A percentile compares a stretch with the other conserved stretches of the same genome.
Evolutionary conservation across 2,888 invertebrate genomes (phyloP).

Genomic region (Teleiodes luculella): DNA sequence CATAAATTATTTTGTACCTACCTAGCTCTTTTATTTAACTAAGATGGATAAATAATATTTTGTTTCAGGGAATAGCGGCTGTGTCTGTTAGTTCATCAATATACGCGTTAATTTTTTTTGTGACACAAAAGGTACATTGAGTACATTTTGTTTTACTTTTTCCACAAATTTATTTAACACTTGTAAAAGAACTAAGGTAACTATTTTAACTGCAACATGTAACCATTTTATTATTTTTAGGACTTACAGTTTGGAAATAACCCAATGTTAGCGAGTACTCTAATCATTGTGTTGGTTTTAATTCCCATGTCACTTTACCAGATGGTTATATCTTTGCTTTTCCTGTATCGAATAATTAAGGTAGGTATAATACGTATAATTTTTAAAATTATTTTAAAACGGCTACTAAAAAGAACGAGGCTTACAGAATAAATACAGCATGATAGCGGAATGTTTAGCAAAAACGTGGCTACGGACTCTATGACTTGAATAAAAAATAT

Average conservation of each 20-base stretch:
- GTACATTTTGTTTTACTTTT: too few relatives aligned
- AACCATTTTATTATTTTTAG: neutral
- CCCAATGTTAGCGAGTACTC: constrained; percentile 35
- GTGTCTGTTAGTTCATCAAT: neutral
- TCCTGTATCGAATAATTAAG: constrained; percentile 38
- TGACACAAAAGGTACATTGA: neutral
- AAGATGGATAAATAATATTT: too few relatives aligned
- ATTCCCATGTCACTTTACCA: constrained; percentile 44
- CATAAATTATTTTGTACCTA: too few relatives aligned
- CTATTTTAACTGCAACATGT: too few relatives aligned
- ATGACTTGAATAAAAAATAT: too few relatives aligned
- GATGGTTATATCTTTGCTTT: constrained; percentile 39
- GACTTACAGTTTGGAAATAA: neutral
- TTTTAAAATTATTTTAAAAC: neutral
- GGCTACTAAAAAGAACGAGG: too few relatives aligned
- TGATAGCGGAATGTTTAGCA: too few relatives aligned
- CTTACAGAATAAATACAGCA: too few relatives aligned
- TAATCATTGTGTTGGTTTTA: constrained; percentile 41
- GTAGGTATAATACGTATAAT: constrained; percentile 25
- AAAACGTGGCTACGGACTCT: too few relatives aligned
- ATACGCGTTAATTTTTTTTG: neutral
- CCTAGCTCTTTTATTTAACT: too few relatives aligned
- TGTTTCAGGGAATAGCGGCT: neutral
- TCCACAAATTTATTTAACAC: too few relatives aligned
- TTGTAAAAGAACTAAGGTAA: too few relatives aligned